These are phyloP conservation scores for Pteropus alecto DNA, from an alignment of 2,113 vertebrate species.

Conservation along the genomic window DNA sequence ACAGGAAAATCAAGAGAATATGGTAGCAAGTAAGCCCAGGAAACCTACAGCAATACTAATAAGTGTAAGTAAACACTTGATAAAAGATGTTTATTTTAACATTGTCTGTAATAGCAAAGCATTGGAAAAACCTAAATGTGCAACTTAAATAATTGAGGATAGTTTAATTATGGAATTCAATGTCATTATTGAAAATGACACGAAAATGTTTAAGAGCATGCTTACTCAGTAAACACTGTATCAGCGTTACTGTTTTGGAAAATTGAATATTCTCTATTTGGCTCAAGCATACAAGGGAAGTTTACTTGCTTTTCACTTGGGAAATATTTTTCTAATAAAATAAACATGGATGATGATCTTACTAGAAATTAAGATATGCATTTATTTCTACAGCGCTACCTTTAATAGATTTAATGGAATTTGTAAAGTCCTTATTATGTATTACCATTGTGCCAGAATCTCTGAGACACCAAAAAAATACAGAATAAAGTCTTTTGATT, in stretches of 20 bases:
- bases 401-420: neutral
- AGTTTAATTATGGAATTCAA: neutral
- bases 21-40: neutral
- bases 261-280: neutral
- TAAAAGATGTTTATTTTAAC: neutral
- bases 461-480: neutral
- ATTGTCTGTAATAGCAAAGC: neutral
- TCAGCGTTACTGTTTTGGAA: neutral
- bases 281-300: neutral
- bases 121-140: neutral
- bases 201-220: neutral
- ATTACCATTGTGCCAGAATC: neutral
- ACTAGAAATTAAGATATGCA: neutral
- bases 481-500: neutral
- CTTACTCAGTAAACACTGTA: neutral
- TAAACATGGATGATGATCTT: neutral
- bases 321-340: neutral
- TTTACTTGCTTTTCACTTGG: neutral
- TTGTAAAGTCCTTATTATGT: neutral
- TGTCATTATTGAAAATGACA: neutral
- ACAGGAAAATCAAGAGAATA: neutral
- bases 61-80: neutral
- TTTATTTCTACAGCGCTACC: neutral
- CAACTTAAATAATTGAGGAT: neutral
- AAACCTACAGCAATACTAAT: neutral